Percentiles rank a stretch among this genome's conserved stretches.
These are phyloP conservation scores for Macaria liturata DNA, from an alignment of 2,888 invertebrate genomes.

Conservation along the genomic window DNA sequence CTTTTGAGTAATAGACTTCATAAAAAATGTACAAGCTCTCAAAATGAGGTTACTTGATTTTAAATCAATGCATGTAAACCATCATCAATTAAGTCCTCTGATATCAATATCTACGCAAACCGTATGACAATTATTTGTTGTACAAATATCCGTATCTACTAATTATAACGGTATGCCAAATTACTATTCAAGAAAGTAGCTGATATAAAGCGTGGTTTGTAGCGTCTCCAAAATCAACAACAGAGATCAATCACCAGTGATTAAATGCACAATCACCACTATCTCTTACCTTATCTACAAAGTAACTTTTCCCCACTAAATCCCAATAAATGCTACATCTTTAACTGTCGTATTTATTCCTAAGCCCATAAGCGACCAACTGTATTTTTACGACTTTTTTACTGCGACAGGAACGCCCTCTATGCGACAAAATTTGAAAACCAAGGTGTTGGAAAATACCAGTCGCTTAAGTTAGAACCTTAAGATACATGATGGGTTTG, in stretches of 20 bases:
- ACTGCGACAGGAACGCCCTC: slow-evolving; percentile 34
- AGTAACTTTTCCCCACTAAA: slow-evolving; percentile 25
- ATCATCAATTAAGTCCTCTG: too few species aligned
- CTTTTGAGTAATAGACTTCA: too few species aligned
- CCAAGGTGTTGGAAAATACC: slow-evolving; percentile 15
- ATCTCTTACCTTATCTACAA: slow-evolving; percentile 26
- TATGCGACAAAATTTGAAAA: slow-evolving; percentile 33
- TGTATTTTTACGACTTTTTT: slow-evolving; percentile 48
- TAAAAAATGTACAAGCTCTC: too few species aligned
- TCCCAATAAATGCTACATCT: slow-evolving; percentile 26
- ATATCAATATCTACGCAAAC: too few species aligned
- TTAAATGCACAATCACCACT: neutral
- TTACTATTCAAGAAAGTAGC: too few species aligned
- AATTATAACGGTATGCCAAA: too few species aligned
- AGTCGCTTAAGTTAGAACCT: slow-evolving; percentile 15
- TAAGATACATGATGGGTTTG: slow-evolving; percentile 16
- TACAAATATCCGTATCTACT: too few species aligned
- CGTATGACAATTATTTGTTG: too few species aligned
- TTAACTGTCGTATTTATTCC: slow-evolving; percentile 52
- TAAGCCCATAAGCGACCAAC: slow-evolving; percentile 37
- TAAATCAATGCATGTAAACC: too few species aligned
- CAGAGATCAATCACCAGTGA: neutral
- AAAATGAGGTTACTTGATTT: too few species aligned
- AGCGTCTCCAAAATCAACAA: too few species aligned
- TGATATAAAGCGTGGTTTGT: too few species aligned